Percentiles rank a stretch among this genome's conserved stretches.
Conservation (phyloP, 2,888 invertebrate genomes). For the Vannuccia rotundouncinata region DNA sequence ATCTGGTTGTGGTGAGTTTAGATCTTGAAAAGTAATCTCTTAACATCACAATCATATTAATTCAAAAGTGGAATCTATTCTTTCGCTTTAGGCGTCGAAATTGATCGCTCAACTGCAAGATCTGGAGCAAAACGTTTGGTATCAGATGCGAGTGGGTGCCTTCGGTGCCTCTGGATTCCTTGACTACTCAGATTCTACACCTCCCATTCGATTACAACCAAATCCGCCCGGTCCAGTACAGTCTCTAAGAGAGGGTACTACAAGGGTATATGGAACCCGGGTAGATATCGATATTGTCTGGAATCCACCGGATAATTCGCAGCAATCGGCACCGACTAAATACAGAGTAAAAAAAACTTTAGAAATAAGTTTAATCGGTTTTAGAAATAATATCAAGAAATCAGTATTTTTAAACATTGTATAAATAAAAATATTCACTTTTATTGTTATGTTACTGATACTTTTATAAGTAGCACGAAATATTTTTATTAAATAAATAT, state of each 20-base stretch:
- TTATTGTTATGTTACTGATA: not conserved
- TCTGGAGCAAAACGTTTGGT: not conserved
- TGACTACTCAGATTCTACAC: slow-evolving; percentile 3
- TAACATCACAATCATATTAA: too few species aligned
- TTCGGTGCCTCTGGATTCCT: not conserved
- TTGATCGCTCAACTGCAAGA: slow-evolving; percentile 5
- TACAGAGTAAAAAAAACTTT: slow-evolving; percentile 7
- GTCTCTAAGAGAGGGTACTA: not conserved
- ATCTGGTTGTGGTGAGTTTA: not conserved
- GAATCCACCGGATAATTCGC: not conserved
- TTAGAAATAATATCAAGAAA: too few species aligned
- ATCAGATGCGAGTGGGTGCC: slow-evolving; percentile 2
- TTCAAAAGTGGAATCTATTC: not conserved
- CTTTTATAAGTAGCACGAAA: not conserved
- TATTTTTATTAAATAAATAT: too few species aligned
- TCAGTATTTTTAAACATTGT: too few species aligned
- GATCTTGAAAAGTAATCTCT: too few species aligned
- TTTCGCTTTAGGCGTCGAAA: not conserved
- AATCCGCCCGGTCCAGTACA: not conserved
- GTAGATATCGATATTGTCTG: not conserved
- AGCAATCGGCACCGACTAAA: not conserved
- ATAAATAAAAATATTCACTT: too few species aligned
- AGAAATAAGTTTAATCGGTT: too few species aligned
- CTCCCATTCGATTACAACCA: not conserved
- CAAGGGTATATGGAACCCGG: not conserved